Conservation (phyloP, 92 coral and sea anemone genomes). For the Palythoa caribaeorum region DNA sequence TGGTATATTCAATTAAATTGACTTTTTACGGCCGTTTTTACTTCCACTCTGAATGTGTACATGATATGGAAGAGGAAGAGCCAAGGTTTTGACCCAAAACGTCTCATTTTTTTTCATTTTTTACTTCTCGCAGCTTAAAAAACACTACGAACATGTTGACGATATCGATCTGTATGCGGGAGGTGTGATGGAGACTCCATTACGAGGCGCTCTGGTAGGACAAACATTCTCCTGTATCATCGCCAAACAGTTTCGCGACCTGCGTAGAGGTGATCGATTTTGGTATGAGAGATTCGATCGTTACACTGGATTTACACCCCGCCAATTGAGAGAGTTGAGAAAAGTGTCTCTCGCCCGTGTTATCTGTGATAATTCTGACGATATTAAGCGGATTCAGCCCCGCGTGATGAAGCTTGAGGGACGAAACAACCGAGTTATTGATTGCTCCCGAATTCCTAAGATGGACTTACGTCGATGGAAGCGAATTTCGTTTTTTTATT, state of each 20-base stretch:
- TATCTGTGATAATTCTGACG: slow-evolving; percentile 8
- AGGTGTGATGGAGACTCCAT: not conserved
- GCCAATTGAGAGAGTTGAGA: slow-evolving; percentile 15
- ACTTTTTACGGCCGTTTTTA: too few species aligned
- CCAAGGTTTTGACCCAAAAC: too few species aligned
- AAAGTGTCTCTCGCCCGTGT: slow-evolving; percentile 18
- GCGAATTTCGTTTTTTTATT: too few species aligned
- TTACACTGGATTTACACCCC: not conserved
- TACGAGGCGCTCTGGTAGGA: not conserved
- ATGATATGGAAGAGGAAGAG: too few species aligned
- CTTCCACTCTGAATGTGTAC: too few species aligned
- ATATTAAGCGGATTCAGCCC: not conserved
- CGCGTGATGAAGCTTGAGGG: not conserved
- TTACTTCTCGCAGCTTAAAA: not conserved
- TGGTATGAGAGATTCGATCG: not conserved
- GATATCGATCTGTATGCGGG: slow-evolving; percentile 7
- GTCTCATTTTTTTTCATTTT: not conserved
- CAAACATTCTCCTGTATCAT: slow-evolving; percentile 8
- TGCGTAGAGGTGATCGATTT: slow-evolving; percentile 10
- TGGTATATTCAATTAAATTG: too few species aligned
- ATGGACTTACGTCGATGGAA: not conserved
- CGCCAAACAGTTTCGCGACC: not conserved
- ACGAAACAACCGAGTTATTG: not conserved
- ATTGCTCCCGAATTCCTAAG: not conserved
- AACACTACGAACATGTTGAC: not conserved